Conservation (phyloP, 2,888 invertebrate species). For the Pristionchus entomophagus region DNA sequence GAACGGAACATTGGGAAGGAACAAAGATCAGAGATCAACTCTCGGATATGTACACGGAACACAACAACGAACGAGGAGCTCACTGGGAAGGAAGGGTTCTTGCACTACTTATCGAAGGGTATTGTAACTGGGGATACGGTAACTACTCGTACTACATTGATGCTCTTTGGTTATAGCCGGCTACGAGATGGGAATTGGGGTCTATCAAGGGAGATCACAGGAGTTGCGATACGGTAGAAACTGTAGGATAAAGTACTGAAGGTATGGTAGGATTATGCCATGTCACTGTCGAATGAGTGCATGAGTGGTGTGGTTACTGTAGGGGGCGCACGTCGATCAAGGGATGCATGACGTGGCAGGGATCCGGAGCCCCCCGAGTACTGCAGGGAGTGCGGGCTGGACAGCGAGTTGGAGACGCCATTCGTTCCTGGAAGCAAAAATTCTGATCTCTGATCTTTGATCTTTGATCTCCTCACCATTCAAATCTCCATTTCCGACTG, state of each 20-base stretch:
- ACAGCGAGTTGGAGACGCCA: slow-evolving; percentile 34
- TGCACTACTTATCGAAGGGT: slow-evolving; percentile 19
- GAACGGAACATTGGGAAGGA: background rate
- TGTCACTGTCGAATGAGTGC: slow-evolving; percentile 56
- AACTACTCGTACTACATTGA: slow-evolving; percentile 33
- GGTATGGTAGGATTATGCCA: background rate
- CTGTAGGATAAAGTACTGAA: background rate
- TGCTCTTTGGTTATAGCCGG: background rate
- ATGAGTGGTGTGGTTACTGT: slow-evolving; percentile 62
- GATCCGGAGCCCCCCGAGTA: background rate
- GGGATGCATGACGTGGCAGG: background rate
- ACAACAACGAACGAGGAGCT: background rate
- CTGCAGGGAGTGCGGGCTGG: slow-evolving; percentile 36
- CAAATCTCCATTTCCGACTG: background rate
- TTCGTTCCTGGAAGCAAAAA: background rate
- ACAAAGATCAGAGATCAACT: slow-evolving; percentile 27
- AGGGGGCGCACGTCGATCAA: slow-evolving; percentile 50
- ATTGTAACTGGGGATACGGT: background rate
- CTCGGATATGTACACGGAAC: background rate
- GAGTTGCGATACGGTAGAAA: background rate
- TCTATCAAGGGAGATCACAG: background rate
- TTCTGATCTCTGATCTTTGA: background rate
- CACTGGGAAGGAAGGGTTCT: background rate
- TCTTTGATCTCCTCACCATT: background rate
- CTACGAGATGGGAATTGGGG: background rate